Evolutionary conservation across 2,113 vertebrate species (phyloP), one percentile per base, ranked within the genome.

Genomic region (Lampris megalopsis): DNA sequence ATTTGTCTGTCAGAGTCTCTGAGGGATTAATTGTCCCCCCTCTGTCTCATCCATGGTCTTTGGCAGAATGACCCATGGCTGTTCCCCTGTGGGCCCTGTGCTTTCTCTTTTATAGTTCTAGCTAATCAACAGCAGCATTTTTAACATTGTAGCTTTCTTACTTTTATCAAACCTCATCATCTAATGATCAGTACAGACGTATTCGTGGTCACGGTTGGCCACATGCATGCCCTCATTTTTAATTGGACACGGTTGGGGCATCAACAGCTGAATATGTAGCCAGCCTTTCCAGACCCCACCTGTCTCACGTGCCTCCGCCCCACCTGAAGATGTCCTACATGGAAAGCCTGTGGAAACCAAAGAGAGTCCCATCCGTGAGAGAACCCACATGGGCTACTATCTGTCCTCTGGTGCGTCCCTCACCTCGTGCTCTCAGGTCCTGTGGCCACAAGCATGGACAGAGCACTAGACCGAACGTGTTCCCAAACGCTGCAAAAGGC

Each of bases 161-260:
- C 57, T 94, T 96, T 95, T 94, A 95, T 95, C 94, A 94, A 94
- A 94, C 91, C 94, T 94, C 95, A 96, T 96, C 95, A 94, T 96
- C 95, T 96, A 94, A 95, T 93, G 93, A 95, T 90, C 90, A 92
- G 95, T 92, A 94, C 85, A 74, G 89, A 90, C 89, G 85, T 77
- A 92, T 93, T 89, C 80, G 68, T 89, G 75, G 87, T 89, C 89
- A 86, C 92, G 93, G 85, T 92, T 88, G 91, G 88, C 89, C 89
- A 91, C 92, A 94, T 95, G 92, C 93, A 96, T 24, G 24, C 24
- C 24, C 24, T 24, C 24, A 24, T 96, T 95, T 96, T 95, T 96
- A 96, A 97, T 96, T 95, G 94, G 93, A 91, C 92, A 93, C 95
- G 94, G 95, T 96, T 95, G 93, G 91, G 92, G 95, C 94, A 94